Evolutionary conservation across 2,113 vertebrate species (phyloP).

Genomic region (Colistium nudipinnis): DNA sequence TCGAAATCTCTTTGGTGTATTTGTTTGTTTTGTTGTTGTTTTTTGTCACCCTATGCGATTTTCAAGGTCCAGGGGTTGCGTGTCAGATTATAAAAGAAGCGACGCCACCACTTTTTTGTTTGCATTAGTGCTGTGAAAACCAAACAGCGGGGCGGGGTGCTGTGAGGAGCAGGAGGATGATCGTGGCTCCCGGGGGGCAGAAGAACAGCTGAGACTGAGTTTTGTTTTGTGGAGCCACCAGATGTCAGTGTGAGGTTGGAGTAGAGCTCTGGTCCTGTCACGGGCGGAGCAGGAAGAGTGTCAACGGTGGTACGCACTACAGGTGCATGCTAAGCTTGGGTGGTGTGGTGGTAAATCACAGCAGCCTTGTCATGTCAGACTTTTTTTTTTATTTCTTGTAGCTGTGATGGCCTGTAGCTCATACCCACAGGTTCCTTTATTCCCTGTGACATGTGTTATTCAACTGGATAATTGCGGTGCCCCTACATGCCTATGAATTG

Average conservation of each 20-base stretch:
- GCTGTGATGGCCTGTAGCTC: constrained; percentile 1
- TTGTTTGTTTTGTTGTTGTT: not conserved
- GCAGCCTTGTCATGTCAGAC: not conserved
- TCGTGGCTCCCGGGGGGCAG: constrained; percentile 25
- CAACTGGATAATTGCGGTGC: constrained; percentile 15
- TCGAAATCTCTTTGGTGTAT: constrained; percentile 19
- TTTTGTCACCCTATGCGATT: not conserved
- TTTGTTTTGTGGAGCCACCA: constrained; percentile 48
- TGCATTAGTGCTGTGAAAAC: constrained; percentile 29
- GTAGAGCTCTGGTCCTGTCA: not conserved
- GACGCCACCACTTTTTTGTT: not conserved
- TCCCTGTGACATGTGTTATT: not conserved
- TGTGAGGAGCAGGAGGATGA: constrained; percentile 35
- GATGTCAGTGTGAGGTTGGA: constrained; percentile 71
- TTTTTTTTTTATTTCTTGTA: constrained; percentile 17
- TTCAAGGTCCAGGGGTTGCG: constrained; percentile 25
- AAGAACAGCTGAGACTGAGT: constrained; percentile 17
- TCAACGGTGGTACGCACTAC: constrained; percentile 32
- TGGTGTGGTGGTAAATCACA: constrained; percentile 44
- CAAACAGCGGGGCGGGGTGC: constrained; percentile 17
- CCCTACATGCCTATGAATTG: constrained; percentile 20
- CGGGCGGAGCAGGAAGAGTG: constrained; percentile 25
- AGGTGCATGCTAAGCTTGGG: constrained; percentile 61
- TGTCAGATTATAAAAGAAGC: constrained; percentile 36
- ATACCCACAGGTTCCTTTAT: not conserved